phyloP scores from a whole-genome alignment of 1,140 invertebrate genomes.

The Sinonovacula constricta region DNA sequence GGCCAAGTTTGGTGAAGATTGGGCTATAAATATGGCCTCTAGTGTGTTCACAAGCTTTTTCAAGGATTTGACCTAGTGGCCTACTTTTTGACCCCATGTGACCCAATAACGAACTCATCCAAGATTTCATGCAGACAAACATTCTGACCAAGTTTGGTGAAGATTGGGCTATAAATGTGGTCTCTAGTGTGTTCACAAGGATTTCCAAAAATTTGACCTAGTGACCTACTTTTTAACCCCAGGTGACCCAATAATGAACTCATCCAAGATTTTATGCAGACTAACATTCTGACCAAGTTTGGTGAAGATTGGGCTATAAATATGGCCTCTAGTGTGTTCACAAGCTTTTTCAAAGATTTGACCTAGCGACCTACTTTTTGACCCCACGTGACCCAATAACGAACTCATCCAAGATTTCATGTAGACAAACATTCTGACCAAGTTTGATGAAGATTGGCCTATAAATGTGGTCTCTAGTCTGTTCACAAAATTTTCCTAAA shows the following conservation, averaged over 20 bases:
- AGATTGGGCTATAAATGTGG: neutral
- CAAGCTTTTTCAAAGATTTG: neutral
- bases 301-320: neutral
- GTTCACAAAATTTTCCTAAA: neutral
- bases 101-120: neutral
- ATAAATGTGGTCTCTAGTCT: neutral
- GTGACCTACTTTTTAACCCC: neutral
- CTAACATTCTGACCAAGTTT: neutral
- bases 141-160: neutral
- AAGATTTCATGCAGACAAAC: neutral
- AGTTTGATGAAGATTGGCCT: neutral
- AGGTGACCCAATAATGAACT: constrained; percentile 65
- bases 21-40: neutral
- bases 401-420: neutral
- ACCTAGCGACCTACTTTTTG: no score
- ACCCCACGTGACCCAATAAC: no score
- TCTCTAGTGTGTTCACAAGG: neutral
- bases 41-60: neutral
- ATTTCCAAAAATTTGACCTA: neutral
- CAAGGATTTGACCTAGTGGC: neutral
- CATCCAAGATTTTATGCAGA: constrained; percentile 75
- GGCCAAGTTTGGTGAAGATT: no score
- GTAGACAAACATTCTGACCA: neutral
- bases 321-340: neutral
- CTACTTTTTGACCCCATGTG: neutral